These are phyloP conservation scores for Chrysochloris asiatica DNA, from an alignment of 2,113 vertebrate genomes.

Conservation along the genomic window DNA sequence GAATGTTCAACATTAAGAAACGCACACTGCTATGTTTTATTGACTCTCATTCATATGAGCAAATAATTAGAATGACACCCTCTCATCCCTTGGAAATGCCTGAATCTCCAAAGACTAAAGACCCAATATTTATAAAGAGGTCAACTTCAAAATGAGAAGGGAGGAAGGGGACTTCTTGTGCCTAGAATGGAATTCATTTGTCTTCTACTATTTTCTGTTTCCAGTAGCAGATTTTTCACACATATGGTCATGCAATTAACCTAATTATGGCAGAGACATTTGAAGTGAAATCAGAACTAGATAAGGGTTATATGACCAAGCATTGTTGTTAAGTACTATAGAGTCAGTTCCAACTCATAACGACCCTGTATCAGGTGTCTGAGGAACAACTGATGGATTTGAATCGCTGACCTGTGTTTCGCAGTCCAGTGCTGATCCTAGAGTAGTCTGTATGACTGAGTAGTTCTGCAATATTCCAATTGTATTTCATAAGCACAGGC, in stretches of 20 bases:
- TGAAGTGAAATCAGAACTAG: not conserved
- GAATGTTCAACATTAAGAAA: slow-evolving; percentile 31
- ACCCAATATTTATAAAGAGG: not conserved
- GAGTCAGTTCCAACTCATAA: too few species aligned
- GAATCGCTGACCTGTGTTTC: too few species aligned
- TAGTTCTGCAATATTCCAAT: not conserved
- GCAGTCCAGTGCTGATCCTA: too few species aligned
- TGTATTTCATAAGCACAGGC: too few species aligned
- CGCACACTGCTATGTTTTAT: not conserved
- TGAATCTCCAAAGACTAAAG: not conserved
- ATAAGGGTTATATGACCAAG: too few species aligned
- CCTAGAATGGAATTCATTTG: not conserved
- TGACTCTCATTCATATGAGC: not conserved
- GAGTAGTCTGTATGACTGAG: too few species aligned
- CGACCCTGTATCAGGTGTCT: too few species aligned
- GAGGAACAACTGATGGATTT: too few species aligned
- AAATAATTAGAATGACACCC: not conserved
- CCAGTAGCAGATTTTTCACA: not conserved
- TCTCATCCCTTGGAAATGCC: not conserved
- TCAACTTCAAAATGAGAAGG: not conserved
- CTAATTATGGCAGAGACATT: not conserved
- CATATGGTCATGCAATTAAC: not conserved
- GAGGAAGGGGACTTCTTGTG: not conserved
- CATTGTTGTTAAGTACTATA: too few species aligned
- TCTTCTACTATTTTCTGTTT: not conserved